phyloP scores from a whole-genome alignment of 2,888 invertebrate species.

The Pherbina coryleti region DNA sequence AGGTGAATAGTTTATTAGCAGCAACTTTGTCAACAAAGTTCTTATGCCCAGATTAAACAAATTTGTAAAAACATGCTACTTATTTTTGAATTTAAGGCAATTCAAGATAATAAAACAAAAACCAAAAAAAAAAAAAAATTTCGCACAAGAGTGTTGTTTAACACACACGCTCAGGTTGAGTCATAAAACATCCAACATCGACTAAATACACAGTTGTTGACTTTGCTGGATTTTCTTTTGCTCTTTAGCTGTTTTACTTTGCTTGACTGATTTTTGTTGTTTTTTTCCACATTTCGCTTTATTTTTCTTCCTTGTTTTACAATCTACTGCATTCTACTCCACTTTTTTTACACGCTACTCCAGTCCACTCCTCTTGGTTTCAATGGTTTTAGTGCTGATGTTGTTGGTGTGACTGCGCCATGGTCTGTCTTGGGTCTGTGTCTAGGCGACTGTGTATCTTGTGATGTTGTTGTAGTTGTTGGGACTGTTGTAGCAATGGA shows the following conservation, averaged over 20 bases:
- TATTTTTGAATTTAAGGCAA: conserved; percentile 24
- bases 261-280: conserved; percentile 25
- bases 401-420: neutral
- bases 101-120: conserved; percentile 26
- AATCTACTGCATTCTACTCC: conserved; percentile 7
- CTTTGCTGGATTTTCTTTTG: neutral
- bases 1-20: too few species aligned
- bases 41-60: too few species aligned
- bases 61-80: neutral
- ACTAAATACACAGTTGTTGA: neutral
- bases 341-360: conserved; percentile 8
- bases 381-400: neutral
- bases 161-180: neutral
- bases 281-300: neutral
- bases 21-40: too few species aligned
- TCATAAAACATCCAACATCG: conserved; percentile 10
- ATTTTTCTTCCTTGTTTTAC: conserved; percentile 18
- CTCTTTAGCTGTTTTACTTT: conserved; percentile 3
- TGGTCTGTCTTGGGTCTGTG: neutral
- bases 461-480: conserved; percentile 13
- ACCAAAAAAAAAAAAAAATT: neutral
- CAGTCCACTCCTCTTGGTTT: neutral
- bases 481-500: conserved; percentile 31
- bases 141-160: too few species aligned
- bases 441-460: conserved; percentile 9